These are phyloP conservation scores for Leucophenga varia DNA, from an alignment of 1,140 invertebrate genomes.

Conservation along the genomic window DNA sequence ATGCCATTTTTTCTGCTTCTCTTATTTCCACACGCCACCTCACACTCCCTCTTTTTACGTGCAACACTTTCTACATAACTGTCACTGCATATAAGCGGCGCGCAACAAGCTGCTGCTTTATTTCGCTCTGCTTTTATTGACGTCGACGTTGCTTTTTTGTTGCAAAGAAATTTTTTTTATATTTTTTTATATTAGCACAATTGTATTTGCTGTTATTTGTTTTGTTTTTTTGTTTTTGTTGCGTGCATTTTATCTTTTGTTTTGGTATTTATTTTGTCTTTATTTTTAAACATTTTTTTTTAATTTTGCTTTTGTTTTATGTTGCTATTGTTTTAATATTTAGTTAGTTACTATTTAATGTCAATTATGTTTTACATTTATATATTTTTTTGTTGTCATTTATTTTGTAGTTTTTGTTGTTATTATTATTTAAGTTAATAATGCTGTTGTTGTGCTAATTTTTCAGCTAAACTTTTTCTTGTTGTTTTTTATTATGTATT, in stretches of 20 bases:
- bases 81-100: conserved; percentile 16
- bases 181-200: no score
- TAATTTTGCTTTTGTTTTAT: conserved; percentile 10
- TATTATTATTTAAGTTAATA: no score
- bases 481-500: no score
- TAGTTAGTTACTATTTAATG: conserved; percentile 15
- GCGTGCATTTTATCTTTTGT: conserved; percentile 1
- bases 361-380: conserved; percentile 13
- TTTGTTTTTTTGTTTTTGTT: conserved; percentile 19
- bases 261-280: neutral
- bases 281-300: conserved; percentile 14
- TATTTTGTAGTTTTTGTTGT: no score
- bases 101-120: conserved; percentile 25
- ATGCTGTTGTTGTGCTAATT: no score
- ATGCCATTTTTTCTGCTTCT: conserved; percentile 37
- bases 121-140: conserved; percentile 27
- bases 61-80: no score
- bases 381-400: no score
- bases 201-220: no score
- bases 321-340: neutral
- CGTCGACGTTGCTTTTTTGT: no score
- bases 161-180: no score
- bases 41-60: no score
- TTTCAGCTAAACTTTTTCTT: no score
- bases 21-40: conserved; percentile 28